Percentiles rank a stretch among this genome's conserved stretches.
Evolutionary conservation across 2,113 vertebrate species (phyloP).

Genomic region (Hyperoodon ampullatus): DNA sequence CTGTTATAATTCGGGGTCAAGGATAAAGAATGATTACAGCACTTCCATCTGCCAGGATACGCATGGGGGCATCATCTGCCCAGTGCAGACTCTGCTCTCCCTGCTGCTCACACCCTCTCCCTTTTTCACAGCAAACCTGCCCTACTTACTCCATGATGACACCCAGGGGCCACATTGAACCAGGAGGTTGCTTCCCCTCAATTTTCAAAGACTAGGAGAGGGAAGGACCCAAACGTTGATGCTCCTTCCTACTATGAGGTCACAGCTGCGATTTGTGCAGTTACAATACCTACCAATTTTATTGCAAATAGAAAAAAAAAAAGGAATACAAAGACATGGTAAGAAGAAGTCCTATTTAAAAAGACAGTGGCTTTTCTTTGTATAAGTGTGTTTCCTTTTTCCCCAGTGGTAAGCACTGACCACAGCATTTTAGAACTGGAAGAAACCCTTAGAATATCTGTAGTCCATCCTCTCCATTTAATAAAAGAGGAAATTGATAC

Average conservation of each 20-base stretch:
- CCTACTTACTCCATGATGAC: not conserved
- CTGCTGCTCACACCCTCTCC: not conserved
- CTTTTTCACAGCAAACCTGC: constrained; percentile 41
- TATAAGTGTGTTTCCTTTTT: not conserved
- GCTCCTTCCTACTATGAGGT: not conserved
- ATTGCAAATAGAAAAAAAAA: not conserved
- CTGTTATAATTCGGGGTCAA: not conserved
- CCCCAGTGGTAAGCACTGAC: not conserved
- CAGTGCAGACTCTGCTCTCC: not conserved
- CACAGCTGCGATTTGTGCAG: constrained; percentile 32
- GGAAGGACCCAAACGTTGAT: not conserved
- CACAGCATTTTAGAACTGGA: not conserved
- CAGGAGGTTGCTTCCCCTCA: not conserved
- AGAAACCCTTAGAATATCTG: not conserved
- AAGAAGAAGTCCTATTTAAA: not conserved
- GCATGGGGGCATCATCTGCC: not conserved
- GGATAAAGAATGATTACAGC: not conserved
- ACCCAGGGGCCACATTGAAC: constrained; percentile 50
- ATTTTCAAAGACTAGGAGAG: constrained; percentile 31
- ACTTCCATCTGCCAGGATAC: not conserved
- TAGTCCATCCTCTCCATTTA: not conserved
- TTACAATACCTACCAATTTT: not conserved
- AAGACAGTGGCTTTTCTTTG: not conserved
- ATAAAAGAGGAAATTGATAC: not conserved
- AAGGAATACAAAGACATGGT: not conserved